A percentile compares a stretch with the other conserved stretches of the same genome.
Conservation (phyloP, 2,888 invertebrate genomes). For the Hypsopygia costalis region DNA sequence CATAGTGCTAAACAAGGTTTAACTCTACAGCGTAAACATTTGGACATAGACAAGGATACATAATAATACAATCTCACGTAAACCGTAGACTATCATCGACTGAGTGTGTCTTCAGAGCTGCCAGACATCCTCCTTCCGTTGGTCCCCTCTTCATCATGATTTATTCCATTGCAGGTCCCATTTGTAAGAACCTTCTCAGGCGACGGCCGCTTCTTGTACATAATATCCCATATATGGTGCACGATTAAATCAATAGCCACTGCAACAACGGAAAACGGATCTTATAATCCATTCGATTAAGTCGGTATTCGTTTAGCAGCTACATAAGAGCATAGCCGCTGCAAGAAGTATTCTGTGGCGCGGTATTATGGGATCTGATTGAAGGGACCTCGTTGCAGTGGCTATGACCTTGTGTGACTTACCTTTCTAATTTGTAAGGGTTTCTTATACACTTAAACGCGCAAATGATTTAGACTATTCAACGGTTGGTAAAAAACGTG, state of each 20-base stretch:
- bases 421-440: slow-evolving; percentile 33
- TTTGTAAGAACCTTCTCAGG: slow-evolving; percentile 41
- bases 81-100: slow-evolving; percentile 71
- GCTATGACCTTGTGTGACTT: slow-evolving; percentile 68
- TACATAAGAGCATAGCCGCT: slow-evolving; percentile 80
- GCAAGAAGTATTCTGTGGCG: slow-evolving; percentile 42
- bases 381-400: slow-evolving; percentile 68
- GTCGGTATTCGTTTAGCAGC: slow-evolving; percentile 41
- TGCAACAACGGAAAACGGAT: slow-evolving; percentile 85
- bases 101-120: slow-evolving; percentile 73
- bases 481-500: too few relatives aligned
- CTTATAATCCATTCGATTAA: slow-evolving; percentile 49
- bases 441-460: too few relatives aligned
- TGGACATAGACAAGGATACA: too few relatives aligned
- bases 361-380: slow-evolving; percentile 23
- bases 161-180: slow-evolving; percentile 58
- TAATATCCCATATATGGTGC: slow-evolving; percentile 98
- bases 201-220: slow-evolving; percentile 79
- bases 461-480: too few relatives aligned
- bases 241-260: slow-evolving; percentile 99
- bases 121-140: slow-evolving; percentile 62
- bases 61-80: neutral
- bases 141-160: slow-evolving; percentile 49
- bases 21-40: too few relatives aligned
- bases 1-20: too few relatives aligned